phyloP scores from a whole-genome alignment of 2,888 invertebrate species.

The Stenolophus ochropezus region DNA sequence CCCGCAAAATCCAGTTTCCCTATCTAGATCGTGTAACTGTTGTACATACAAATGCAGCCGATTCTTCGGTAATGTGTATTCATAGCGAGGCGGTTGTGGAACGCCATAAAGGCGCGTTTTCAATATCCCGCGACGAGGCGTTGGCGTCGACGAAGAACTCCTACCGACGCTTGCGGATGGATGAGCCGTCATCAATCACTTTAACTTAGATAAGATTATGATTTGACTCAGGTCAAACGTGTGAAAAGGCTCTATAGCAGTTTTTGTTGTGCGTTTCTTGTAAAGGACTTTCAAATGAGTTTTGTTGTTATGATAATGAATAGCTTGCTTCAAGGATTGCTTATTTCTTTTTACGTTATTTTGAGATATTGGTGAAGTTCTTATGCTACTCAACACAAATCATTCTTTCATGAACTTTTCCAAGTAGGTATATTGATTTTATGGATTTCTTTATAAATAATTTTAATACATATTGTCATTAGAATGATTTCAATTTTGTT shows the following conservation, averaged over 20 bases:
- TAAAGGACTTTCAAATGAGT: conserved; percentile 52
- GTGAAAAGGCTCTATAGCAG: conserved; percentile 43
- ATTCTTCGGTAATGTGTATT: conserved; percentile 40
- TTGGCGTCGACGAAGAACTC: not conserved
- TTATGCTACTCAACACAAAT: conserved; percentile 24
- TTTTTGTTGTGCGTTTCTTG: conserved; percentile 46
- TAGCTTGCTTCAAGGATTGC: conserved; percentile 28
- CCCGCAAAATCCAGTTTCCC: conserved; percentile 22
- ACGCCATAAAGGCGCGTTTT: conserved; percentile 27
- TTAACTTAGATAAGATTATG: conserved; percentile 57
- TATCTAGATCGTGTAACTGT: conserved; percentile 27
- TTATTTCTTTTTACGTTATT: conserved; percentile 30
- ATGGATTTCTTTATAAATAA: not conserved
- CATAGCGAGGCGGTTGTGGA: conserved; percentile 25
- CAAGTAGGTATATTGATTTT: not conserved
- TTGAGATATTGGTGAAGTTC: conserved; percentile 28
- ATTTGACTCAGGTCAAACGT: conserved; percentile 58
- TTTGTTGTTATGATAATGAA: conserved; percentile 58
- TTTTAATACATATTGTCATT: not conserved
- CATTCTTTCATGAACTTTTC: conserved; percentile 1
- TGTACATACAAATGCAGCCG: conserved; percentile 40
- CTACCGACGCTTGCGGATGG: conserved; percentile 44
- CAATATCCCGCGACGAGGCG: not conserved
- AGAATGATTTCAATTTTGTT: not conserved
- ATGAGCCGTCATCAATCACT: conserved; percentile 56